phyloP scores from a whole-genome alignment of 2,797 vertebrate genomes.

The Syngnathus rostellatus region DNA sequence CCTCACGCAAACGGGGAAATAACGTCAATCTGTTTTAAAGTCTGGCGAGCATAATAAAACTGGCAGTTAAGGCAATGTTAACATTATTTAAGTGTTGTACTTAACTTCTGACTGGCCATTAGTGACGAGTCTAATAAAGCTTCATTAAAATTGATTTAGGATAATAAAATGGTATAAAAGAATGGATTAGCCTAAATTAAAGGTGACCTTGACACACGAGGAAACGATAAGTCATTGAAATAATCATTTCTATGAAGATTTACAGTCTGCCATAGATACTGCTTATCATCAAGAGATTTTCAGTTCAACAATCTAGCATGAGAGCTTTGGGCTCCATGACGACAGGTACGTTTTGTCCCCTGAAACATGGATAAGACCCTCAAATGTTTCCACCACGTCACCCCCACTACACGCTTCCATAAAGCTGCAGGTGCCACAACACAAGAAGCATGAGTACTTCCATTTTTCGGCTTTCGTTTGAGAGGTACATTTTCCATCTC shows the following conservation, averaged over 20 bases:
- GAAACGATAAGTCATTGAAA: too few species aligned
- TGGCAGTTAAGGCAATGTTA: too few species aligned
- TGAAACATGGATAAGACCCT: constrained; percentile 14
- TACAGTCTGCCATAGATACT: not conserved
- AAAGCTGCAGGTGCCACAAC: constrained; percentile 39
- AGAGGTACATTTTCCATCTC: constrained; percentile 44
- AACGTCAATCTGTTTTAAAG: not conserved
- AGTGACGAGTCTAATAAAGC: too few species aligned
- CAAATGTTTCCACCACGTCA: constrained; percentile 39
- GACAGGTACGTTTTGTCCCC: constrained; percentile 26
- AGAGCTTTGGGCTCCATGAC: constrained; percentile 37
- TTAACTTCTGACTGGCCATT: too few species aligned
- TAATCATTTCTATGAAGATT: too few species aligned
- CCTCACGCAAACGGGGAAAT: not conserved
- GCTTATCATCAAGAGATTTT: constrained; percentile 23
- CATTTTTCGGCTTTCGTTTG: constrained; percentile 21
- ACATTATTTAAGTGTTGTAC: too few species aligned
- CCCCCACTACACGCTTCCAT: constrained; percentile 20
- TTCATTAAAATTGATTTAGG: too few species aligned
- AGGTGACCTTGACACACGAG: too few species aligned
- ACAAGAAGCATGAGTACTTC: constrained; percentile 12
- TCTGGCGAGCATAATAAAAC: not conserved
- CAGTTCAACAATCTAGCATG: constrained; percentile 11
- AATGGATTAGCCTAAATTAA: too few species aligned
- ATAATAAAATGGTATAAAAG: too few species aligned